A percentile compares a stretch with the other conserved stretches of the same genome.
phyloP scores from a whole-genome alignment of 2,888 invertebrate genomes.

The Glyphotaelius pellucidus region DNA sequence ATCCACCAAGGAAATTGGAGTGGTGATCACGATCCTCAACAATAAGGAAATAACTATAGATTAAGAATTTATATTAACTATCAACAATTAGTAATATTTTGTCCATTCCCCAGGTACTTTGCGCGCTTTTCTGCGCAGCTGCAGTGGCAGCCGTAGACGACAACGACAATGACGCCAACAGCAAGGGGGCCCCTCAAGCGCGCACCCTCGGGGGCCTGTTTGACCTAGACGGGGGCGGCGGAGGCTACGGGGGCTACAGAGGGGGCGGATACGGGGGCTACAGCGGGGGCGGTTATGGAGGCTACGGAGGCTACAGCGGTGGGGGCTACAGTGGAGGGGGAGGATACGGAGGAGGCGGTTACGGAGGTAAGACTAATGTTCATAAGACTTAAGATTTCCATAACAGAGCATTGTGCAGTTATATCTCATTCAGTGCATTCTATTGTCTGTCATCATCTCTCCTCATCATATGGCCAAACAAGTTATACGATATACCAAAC shows the following conservation, averaged over 20 bases:
- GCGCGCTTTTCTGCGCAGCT: slow-evolving; percentile 48
- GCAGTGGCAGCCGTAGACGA: slow-evolving; percentile 61
- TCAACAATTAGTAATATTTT: background rate
- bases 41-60: too few species aligned
- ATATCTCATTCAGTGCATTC: too few species aligned
- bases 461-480: too few species aligned
- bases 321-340: slow-evolving; percentile 59
- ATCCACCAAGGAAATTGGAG: too few species aligned
- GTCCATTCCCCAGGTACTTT: slow-evolving; percentile 46
- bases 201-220: slow-evolving; percentile 59
- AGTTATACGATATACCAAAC: too few species aligned
- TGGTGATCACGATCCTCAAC: too few species aligned
- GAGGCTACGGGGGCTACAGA: slow-evolving; percentile 65
- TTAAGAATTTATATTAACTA: background rate
- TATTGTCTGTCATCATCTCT: too few species aligned
- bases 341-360: slow-evolving; percentile 45
- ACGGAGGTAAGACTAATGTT: background rate
- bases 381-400: background rate
- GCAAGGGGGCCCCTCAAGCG: slow-evolving; percentile 45
- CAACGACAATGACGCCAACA: slow-evolving; percentile 37
- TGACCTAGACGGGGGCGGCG: slow-evolving; percentile 66
- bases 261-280: slow-evolving; percentile 52
- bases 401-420: too few species aligned
- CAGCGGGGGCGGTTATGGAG: slow-evolving; percentile 63
- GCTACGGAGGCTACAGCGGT: slow-evolving; percentile 67